Evolutionary conservation across 2,113 vertebrate genomes (phyloP).

Genomic region (Alexandromys fortis): DNA sequence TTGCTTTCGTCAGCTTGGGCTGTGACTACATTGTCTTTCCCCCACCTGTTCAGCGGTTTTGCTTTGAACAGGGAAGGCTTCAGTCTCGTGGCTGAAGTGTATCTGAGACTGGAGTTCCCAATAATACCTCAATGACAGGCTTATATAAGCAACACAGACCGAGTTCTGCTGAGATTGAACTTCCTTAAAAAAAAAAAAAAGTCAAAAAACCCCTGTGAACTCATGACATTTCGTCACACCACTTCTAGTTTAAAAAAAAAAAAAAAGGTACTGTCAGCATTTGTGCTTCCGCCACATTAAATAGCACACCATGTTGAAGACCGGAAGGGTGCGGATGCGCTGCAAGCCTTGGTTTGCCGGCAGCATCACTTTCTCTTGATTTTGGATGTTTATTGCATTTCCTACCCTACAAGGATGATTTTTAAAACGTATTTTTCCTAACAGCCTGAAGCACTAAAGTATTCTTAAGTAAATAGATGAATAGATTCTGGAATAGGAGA

Average conservation of each 20-base stretch:
- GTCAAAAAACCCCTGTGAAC: too few relatives aligned
- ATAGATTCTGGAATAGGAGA: background rate
- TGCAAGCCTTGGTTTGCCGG: fast-evolving
- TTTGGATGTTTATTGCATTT: background rate
- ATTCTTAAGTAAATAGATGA: background rate
- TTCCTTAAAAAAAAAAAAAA: conserved; percentile 47
- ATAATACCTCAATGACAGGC: background rate
- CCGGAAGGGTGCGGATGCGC: background rate
- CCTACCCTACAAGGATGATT: background rate
- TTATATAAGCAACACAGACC: conserved; percentile 14
- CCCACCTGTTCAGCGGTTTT: background rate
- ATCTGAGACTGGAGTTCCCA: background rate
- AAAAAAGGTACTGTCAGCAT: background rate
- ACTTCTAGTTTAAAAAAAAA: too few relatives aligned
- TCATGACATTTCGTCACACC: too few relatives aligned
- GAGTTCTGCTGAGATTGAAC: conserved; percentile 59
- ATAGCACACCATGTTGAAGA: background rate
- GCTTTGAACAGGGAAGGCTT: background rate
- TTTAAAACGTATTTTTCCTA: background rate
- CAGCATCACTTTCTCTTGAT: background rate
- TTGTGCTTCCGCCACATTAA: conserved; percentile 38
- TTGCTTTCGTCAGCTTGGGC: background rate
- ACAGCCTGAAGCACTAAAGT: background rate
- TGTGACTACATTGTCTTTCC: background rate
- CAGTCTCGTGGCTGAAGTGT: background rate